These are phyloP conservation scores for Zygogramma bicolorata DNA, from an alignment of 2,888 invertebrate species.

Conservation along the genomic window DNA sequence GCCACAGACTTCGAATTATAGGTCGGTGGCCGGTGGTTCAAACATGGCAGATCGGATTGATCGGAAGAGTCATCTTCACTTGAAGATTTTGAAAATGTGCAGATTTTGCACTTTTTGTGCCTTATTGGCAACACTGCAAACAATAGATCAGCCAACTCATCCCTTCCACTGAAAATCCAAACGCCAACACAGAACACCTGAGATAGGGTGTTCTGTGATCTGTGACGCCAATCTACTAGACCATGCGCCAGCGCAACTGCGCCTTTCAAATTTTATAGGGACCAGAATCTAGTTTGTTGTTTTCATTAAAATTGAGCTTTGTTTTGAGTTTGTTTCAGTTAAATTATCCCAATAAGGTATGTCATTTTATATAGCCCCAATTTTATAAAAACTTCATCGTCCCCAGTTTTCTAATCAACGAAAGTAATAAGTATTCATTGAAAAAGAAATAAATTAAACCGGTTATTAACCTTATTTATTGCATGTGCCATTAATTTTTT, in stretches of 20 bases:
- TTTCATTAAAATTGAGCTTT: conserved; percentile 32
- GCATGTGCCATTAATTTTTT: conserved; percentile 35
- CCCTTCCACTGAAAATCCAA: no score
- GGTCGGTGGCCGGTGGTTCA: no score
- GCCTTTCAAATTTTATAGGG: neutral
- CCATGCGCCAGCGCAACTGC: conserved; percentile 7
- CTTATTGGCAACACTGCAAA: no score
- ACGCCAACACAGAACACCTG: no score
- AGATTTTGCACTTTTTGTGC: no score
- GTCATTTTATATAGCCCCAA: conserved; percentile 27
- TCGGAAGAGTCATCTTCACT: no score
- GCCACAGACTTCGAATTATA: no score
- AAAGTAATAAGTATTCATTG: neutral
- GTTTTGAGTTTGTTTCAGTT: conserved; percentile 41
- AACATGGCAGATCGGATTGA: no score
- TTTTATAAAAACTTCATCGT: neutral
- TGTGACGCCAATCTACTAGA: no score
- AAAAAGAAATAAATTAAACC: conserved; percentile 23
- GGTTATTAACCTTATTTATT: conserved; percentile 36
- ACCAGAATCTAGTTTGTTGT: conserved; percentile 39
- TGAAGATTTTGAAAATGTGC: no score
- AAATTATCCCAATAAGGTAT: conserved; percentile 36
- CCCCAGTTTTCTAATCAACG: neutral
- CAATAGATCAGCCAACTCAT: no score
- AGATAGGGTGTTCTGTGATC: no score